Percentiles rank a stretch among this genome's conserved stretches.
These are phyloP conservation scores for Pycnonotus jocosus DNA, from an alignment of 2,113 vertebrate species.

Conservation along the genomic window DNA sequence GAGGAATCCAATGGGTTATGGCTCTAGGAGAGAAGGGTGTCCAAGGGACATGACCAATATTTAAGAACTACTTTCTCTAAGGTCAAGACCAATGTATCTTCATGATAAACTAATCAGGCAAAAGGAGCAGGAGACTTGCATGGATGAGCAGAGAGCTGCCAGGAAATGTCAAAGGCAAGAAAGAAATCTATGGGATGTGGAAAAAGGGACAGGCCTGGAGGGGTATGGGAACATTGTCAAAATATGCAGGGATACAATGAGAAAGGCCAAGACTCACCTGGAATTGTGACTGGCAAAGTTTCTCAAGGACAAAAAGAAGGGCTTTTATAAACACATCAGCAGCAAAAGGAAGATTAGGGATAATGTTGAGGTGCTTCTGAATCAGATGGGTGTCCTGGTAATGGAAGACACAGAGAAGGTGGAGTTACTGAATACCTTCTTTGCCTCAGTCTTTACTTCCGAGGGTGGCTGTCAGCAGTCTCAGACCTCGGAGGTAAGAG, in stretches of 20 bases:
- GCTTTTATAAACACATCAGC: too few relatives aligned
- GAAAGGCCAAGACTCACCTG: background rate
- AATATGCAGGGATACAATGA: background rate
- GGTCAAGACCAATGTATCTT: background rate
- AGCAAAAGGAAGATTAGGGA: background rate
- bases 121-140: background rate
- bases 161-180: background rate
- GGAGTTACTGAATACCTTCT: background rate
- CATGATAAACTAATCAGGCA: background rate
- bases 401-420: background rate
- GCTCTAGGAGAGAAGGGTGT: too few relatives aligned
- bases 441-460: background rate
- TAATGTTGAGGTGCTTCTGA: background rate
- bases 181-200: background rate
- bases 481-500: background rate
- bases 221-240: background rate
- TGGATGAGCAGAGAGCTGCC: background rate
- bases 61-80: background rate
- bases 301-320: background rate
- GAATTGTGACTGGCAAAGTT: background rate
- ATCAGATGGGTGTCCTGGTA: background rate
- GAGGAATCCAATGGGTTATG: background rate
- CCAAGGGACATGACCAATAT: background rate
- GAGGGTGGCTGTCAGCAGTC: background rate
- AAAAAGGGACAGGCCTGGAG: background rate